Evolutionary conservation across 1,140 invertebrate species (phyloP).

Genomic region (Drosophila elegans): DNA sequence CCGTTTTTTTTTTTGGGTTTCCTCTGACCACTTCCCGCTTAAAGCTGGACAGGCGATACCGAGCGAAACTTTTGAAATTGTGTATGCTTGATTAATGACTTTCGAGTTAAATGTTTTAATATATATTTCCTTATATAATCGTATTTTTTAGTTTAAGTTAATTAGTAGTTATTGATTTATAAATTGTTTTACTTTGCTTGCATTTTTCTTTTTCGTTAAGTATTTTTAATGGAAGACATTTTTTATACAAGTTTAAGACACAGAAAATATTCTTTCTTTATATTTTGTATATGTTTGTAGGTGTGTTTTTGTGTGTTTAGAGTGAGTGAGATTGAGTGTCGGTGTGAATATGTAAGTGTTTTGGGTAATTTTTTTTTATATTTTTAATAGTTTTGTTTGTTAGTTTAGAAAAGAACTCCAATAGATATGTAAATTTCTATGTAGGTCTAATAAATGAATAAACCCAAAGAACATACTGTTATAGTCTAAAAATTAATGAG

Average conservation of each 20-base stretch:
- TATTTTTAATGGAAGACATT: conserved; percentile 85
- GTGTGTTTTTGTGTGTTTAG: conserved; percentile 39
- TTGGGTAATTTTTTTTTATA: conserved; percentile 16
- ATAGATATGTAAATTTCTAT: conserved; percentile 71
- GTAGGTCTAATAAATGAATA: conserved; percentile 10
- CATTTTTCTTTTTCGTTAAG: conserved; percentile 68
- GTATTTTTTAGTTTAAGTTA: conserved; percentile 70
- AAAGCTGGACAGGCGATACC: conserved; percentile 41
- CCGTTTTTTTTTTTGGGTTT: conserved; percentile 7
- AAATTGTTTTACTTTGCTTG: conserved; percentile 59
- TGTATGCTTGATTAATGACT: conserved; percentile 60
- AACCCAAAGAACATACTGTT: conserved; percentile 4
- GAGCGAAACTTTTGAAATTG: conserved; percentile 52
- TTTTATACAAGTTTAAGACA: conserved; percentile 85
- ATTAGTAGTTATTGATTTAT: conserved; percentile 71
- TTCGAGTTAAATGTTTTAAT: conserved; percentile 58
- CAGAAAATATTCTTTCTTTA: conserved; percentile 83
- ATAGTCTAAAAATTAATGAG: conserved; percentile 20
- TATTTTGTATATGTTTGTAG: conserved; percentile 51
- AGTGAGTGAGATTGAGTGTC: conserved; percentile 28
- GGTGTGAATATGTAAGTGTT: conserved; percentile 30
- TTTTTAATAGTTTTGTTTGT: conserved; percentile 50
- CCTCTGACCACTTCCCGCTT: conserved; percentile 41
- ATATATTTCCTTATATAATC: conserved; percentile 64
- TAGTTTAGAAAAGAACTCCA: conserved; percentile 49